Evolutionary conservation across 53 echinoderm and acorn worm species (phyloP).

Genomic region (Hippasteria phrygiana): DNA sequence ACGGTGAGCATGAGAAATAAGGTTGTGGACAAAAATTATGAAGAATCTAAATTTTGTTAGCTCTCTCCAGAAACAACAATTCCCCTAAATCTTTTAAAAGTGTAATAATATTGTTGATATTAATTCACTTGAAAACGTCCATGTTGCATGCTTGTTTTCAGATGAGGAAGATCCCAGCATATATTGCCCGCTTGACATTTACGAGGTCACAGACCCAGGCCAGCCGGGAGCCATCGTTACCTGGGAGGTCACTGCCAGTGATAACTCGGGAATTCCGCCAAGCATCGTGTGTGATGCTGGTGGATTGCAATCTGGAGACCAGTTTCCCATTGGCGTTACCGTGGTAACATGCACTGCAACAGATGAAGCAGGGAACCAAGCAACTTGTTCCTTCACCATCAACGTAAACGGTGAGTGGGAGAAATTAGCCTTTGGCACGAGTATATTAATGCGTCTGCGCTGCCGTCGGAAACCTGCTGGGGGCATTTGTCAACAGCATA

Average conservation of each 20-base stretch:
- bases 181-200: neutral
- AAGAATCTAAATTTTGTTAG: too few relatives aligned
- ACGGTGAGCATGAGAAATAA: neutral
- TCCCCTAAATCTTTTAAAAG: too few relatives aligned
- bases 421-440: neutral
- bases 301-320: slow-evolving; percentile 8
- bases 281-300: slow-evolving; percentile 7
- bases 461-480: too few relatives aligned
- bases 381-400: neutral
- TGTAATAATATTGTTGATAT: too few relatives aligned
- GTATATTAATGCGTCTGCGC: too few relatives aligned
- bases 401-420: neutral
- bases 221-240: slow-evolving; percentile 7
- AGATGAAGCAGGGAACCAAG: neutral
- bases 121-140: too few relatives aligned
- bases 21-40: neutral
- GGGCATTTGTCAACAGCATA: too few relatives aligned
- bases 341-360: neutral
- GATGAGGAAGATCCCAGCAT: neutral
- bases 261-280: slow-evolving; percentile 1
- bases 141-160: neutral
- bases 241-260: neutral
- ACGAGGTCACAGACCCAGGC: slow-evolving; percentile 11
- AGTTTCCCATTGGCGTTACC: neutral
- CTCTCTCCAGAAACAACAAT: too few relatives aligned